Base-by-base conservation (phyloP, 1,140 invertebrate species). In the Phortica variegata region DNA sequence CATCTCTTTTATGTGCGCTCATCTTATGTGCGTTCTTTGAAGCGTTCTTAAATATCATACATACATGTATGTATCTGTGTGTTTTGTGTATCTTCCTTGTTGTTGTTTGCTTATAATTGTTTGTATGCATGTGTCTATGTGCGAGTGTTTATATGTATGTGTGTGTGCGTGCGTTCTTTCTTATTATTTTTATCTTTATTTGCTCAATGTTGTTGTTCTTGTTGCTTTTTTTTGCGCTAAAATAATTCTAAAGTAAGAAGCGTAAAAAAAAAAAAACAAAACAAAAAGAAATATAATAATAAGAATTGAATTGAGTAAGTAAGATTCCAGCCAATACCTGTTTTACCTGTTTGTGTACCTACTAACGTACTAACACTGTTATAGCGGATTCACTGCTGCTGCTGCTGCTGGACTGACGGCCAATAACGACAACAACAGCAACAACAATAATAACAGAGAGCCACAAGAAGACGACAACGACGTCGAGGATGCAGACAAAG, bases 361-460 rank as follows among this genome's bases (percentile, higher is more conserved):
- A 73, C 70, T 74, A 73, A 73, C 71, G 70, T 74, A 74, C 71
- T 74, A 74, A 74, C 71, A 74, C 63, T 74, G 70, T 74, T 74
- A 74, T 74, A 73, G 71, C 70, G 71, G 71, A 70, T 69, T 60
- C 65, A 69, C 59, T 45, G 60, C 62, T 60, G 54, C 23, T 26
- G 23, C 23, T 26, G 23, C 23, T 26, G 23, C 47, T 7, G 51
- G 52, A 56, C 60, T 63, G 56, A 68, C 63, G 62, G 63, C 62
- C 60, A 57, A 51, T 49, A 46, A 58, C 56, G 59, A 52, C 54
- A 56, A 42, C 54, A 47, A 47, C 42, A 36, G 34, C 33, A 42
- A 53, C 45, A 43, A 44, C 40, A 8, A 38, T 21, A 42, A 26
- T 23, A n/a, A n/a, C n/a, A n/a, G n/a, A n/a, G n/a, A n/a, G n/a